Percentiles rank a stretch among this genome's conserved stretches.
Evolutionary conservation across 2,888 invertebrate genomes (phyloP).

Genomic region (Anticlea derivata): DNA sequence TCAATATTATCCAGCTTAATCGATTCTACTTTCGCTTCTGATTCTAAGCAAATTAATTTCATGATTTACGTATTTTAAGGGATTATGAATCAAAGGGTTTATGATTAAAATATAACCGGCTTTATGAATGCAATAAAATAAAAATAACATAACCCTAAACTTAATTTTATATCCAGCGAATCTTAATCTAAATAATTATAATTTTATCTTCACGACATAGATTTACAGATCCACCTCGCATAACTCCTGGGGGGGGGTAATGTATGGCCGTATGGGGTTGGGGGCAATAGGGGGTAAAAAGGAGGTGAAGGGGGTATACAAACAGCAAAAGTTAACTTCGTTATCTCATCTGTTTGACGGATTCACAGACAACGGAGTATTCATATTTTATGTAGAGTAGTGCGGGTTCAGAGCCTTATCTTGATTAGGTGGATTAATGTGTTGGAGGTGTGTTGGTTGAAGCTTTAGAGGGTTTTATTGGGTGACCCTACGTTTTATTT

Average conservation of each 20-base stretch:
- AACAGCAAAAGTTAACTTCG: slow-evolving; percentile 79
- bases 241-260: slow-evolving; percentile 35
- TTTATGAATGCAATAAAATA: background rate
- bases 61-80: too few relatives aligned
- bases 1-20: too few relatives aligned
- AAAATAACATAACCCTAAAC: background rate
- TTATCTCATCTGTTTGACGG: slow-evolving; percentile 82
- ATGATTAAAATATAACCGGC: too few relatives aligned
- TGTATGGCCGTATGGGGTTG: slow-evolving; percentile 36
- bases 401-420: slow-evolving; percentile 42
- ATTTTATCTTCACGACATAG: slow-evolving; percentile 19
- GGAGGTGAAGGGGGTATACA: slow-evolving; percentile 40
- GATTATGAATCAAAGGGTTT: too few relatives aligned
- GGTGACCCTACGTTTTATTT: background rate
- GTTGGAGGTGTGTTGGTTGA: background rate
- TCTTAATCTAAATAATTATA: slow-evolving; percentile 20
- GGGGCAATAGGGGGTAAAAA: slow-evolving; percentile 24
- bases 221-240: slow-evolving; percentile 14
- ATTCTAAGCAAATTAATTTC: too few relatives aligned
- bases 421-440: slow-evolving; percentile 1
- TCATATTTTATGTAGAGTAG: slow-evolving; percentile 72
- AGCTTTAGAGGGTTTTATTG: background rate
- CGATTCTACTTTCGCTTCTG: too few relatives aligned
- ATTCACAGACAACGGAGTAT: slow-evolving; percentile 77
- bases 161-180: background rate